Base-by-base conservation (phyloP, 1,140 invertebrate species). In the Sinella curviseta region DNA sequence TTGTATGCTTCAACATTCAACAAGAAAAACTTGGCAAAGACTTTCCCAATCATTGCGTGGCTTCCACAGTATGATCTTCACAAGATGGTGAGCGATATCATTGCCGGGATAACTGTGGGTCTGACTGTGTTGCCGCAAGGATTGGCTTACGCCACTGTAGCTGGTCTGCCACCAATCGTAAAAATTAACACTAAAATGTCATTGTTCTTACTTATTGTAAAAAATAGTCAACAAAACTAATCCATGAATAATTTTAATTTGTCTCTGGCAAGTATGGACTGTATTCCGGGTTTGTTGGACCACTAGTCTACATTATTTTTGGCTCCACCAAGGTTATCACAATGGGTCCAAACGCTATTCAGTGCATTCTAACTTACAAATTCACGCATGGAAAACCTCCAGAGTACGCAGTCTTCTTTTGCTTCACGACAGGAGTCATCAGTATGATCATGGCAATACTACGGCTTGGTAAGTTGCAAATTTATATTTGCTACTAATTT, bases 301-400 rank as follows among this genome's bases (percentile, higher is more conserved):
- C 93, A 83, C 93, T 96, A 84, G 87, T 95, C 0, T 97, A 97
- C 86, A 89, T 93, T 33, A 81, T 97, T 24, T 91, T 97, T 78
- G 96, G 96, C 60, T 94, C 93, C 60, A 94, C 94, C 83, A 94
- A 94, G 86, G 94, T 94, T 85, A 90, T 97, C 31, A 96, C 94
- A 57, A 90, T 95, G 82, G 94, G 94, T n/a, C 95, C 95, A 0
- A 94, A 93, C 0, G 94, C 95, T 33, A 94, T 96, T 55, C 91
- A 93, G 60, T 92, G 94, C 0, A 86, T 96, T 34, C 88, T 96
- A 54, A 95, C 94, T 0, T 93, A 90, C 85, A 93, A 95, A 86
- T 89, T 92, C 16, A 89, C 92, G 0, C 89, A 90, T 31, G 91
- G 90, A 4, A 80, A 90, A 2, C 89, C 91, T 0, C 86, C 91